Evolutionary conservation across 2,113 vertebrate species (phyloP).

Genomic region (Phainopepla nitens): DNA sequence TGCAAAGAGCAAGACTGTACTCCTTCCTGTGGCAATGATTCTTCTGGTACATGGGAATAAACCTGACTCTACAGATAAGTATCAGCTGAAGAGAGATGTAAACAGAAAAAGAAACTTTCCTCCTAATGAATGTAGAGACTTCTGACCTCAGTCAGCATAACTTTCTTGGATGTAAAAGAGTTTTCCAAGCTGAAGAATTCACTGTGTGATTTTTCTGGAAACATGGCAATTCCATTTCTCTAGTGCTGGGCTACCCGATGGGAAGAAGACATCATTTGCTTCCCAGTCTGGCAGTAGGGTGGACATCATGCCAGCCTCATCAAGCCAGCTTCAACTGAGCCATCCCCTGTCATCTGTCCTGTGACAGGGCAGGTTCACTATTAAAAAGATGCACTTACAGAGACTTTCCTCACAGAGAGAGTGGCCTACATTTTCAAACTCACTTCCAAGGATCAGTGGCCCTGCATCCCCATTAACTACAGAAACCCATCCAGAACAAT

Average conservation of each 20-base stretch:
- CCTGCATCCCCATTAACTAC: neutral
- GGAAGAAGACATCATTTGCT: neutral
- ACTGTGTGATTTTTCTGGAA: neutral
- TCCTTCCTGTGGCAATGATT: neutral
- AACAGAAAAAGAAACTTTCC: neutral
- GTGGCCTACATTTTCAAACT: neutral
- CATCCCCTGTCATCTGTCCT: neutral
- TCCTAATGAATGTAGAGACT: neutral
- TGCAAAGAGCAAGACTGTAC: neutral
- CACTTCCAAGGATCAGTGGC: neutral
- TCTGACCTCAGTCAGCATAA: neutral
- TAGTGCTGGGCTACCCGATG: neutral
- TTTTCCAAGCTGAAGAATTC: neutral
- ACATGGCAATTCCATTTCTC: neutral
- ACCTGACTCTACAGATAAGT: neutral
- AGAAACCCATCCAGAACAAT: neutral
- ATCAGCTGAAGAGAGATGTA: neutral
- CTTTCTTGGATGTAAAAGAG: neutral
- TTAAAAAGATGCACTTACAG: neutral
- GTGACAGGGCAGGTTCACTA: neutral
- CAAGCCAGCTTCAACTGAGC: neutral
- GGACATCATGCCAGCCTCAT: neutral
- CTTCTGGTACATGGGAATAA: rapidly evolving
- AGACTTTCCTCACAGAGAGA: neutral
- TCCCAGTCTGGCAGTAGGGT: neutral